A percentile compares a stretch with the other conserved stretches of the same genome.
Evolutionary conservation across 2,113 vertebrate genomes (phyloP).

Genomic region (Holacanthus passer): DNA sequence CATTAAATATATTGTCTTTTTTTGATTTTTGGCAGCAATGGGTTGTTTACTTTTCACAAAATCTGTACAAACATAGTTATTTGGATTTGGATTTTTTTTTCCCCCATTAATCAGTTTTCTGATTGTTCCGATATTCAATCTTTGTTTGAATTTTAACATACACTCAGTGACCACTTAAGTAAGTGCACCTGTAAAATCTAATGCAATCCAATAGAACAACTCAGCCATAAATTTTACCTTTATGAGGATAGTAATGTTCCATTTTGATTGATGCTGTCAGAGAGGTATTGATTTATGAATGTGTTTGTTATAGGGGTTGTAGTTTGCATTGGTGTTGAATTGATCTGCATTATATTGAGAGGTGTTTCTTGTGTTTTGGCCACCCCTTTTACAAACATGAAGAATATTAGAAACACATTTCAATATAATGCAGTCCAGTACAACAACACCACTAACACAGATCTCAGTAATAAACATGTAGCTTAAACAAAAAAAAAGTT

Average conservation of each 20-base stretch:
- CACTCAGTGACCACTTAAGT: background rate
- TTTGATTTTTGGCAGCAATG: background rate
- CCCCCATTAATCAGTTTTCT: background rate
- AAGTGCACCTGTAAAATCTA: background rate
- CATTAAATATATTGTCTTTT: too few species aligned
- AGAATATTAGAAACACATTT: background rate
- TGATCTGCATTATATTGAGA: background rate
- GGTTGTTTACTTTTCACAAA: slow-evolving; percentile 24
- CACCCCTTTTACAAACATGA: background rate
- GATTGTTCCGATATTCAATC: background rate
- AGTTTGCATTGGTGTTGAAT: background rate
- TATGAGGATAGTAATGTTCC: background rate
- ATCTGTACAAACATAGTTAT: background rate
- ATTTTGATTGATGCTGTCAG: background rate
- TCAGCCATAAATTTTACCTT: too few species aligned
- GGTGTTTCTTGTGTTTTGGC: background rate
- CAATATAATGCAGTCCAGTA: background rate
- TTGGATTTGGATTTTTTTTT: background rate
- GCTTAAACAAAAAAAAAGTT: background rate
- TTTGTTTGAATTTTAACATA: background rate
- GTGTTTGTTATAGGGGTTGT: background rate
- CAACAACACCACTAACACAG: background rate
- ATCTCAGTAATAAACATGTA: background rate
- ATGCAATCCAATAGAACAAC: background rate
- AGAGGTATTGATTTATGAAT: background rate